phyloP scores from a whole-genome alignment of 1,140 invertebrate species.

The Oreohelix idahoensis region DNA sequence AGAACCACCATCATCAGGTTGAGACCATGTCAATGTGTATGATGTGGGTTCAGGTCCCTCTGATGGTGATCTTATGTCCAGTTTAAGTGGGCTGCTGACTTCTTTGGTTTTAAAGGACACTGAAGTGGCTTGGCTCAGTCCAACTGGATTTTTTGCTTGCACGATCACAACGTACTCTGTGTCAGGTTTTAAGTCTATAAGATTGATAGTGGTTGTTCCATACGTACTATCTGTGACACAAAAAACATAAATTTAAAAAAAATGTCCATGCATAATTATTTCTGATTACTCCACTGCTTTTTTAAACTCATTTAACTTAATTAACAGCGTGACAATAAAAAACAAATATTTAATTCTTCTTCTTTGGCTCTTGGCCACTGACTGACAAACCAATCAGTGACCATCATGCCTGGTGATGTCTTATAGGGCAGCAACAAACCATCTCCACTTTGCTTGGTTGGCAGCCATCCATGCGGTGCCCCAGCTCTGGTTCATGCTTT shows the following conservation, averaged over 20 bases:
- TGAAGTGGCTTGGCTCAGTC: not conserved
- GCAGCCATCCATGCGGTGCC: no score
- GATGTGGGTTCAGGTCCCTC: not conserved
- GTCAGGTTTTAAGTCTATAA: not conserved
- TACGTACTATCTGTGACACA: not conserved
- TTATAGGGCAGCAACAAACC: no score
- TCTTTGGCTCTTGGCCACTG: no score
- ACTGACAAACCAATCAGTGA: no score
- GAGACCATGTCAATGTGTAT: not conserved
- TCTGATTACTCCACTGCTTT: no score
- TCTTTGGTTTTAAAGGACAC: not conserved
- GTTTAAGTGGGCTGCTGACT: not conserved
- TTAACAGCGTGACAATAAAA: no score
- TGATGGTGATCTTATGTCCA: not conserved
- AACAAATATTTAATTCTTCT: no score
- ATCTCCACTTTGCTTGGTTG: no score
- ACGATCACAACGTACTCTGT: not conserved
- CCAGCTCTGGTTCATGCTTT: no score
- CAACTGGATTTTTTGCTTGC: not conserved
- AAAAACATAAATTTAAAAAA: not conserved
- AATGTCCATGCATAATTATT: no score
- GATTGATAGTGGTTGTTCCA: not conserved
- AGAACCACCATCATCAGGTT: slow-evolving; percentile 3
- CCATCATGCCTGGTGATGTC: no score
- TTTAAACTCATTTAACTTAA: no score